Evolutionary conservation across 2,113 vertebrate species (phyloP).

Genomic region (Hemichromis elongatus): DNA sequence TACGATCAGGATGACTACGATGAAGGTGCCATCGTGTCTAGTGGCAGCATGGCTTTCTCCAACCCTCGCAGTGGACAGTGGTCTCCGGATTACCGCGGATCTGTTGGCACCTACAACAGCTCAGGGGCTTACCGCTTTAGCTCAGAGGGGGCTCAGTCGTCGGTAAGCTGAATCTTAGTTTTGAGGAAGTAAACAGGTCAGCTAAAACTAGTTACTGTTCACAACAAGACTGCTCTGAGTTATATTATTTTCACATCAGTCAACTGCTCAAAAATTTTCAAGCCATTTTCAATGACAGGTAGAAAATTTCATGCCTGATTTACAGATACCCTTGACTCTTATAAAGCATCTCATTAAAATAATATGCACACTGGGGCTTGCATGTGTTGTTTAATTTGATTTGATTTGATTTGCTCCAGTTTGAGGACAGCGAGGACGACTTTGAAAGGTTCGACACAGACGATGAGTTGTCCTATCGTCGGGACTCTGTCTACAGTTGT

Average conservation of each 20-base stretch:
- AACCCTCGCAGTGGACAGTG: slow-evolving; percentile 84
- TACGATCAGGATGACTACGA: slow-evolving; percentile 89
- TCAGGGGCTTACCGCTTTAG: slow-evolving; percentile 91
- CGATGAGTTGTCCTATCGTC: slow-evolving; percentile 86
- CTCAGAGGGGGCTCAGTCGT: slow-evolving; percentile 94
- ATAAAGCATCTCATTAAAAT: not conserved
- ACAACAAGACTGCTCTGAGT: too few species aligned
- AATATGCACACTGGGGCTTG: accelerated
- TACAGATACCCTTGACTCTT: too few species aligned
- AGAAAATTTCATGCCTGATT: accelerated
- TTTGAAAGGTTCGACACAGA: slow-evolving; percentile 94
- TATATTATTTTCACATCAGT: not conserved
- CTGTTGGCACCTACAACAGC: slow-evolving; percentile 90
- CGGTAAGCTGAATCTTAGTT: slow-evolving; percentile 74
- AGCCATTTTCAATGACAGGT: not conserved
- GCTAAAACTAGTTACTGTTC: not conserved
- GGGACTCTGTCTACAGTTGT: slow-evolving; percentile 96
- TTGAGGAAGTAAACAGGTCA: too few species aligned
- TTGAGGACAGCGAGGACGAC: slow-evolving; percentile 97
- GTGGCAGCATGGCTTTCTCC: slow-evolving; percentile 86
- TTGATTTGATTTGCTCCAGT: slow-evolving; percentile 63
- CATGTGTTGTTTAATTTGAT: not conserved
- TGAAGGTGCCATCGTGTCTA: slow-evolving; percentile 84
- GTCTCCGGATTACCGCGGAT: slow-evolving; percentile 88
- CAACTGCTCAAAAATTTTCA: too few species aligned